Base-by-base conservation (phyloP, 2,888 invertebrate genomes). In the Fragum fragum region DNA sequence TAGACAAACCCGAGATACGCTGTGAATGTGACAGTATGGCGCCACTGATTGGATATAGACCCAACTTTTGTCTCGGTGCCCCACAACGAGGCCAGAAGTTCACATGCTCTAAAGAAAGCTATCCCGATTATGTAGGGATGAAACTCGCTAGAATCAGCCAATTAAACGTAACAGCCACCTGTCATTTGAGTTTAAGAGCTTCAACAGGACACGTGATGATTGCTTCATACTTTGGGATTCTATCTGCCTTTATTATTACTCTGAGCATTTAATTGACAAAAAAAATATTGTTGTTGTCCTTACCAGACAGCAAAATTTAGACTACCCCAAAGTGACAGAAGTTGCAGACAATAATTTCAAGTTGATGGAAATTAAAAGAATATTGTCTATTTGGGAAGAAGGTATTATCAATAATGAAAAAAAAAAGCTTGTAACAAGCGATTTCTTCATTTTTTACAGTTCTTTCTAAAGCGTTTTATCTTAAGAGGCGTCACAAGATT, bases 11-110 rank as follows among this genome's bases (percentile, higher is more conserved):
- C 5, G 59, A 57, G 21, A 68, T 82, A 16, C 57, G 55, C 9
- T 85, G 85, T 53, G 73, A 82, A 32, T 85, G 85, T 68, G 29
- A 63, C 18, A 78, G 75, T n/a, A 42, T 85, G 14, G 75, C 42
- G 5, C 73, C 75, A 5, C 39, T 85, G 2, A 47, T 85, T 23
- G 72, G 39, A 21, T 42, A 26, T 36, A 21, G 71, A 21, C 77
- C 80, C 7, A 53, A 53, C 1, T 85, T 85, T 57, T 72, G 74
- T 42, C 63, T 79, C 21, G 85, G 81, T 26, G 53, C 79, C 0
- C 42, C 28, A 53, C 18, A 28, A 0, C 73, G 39, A 1, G 61
- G 68, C 0, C 11, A 26, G 0, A 73, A 70, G 21, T 73, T 85
- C 21, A 55, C 52, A 16, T 85, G 84, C 39, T 57, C 26, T 3